Evolutionary conservation across 2,797 vertebrate species (phyloP).

Genomic region (Lagocephalus sceleratus): DNA sequence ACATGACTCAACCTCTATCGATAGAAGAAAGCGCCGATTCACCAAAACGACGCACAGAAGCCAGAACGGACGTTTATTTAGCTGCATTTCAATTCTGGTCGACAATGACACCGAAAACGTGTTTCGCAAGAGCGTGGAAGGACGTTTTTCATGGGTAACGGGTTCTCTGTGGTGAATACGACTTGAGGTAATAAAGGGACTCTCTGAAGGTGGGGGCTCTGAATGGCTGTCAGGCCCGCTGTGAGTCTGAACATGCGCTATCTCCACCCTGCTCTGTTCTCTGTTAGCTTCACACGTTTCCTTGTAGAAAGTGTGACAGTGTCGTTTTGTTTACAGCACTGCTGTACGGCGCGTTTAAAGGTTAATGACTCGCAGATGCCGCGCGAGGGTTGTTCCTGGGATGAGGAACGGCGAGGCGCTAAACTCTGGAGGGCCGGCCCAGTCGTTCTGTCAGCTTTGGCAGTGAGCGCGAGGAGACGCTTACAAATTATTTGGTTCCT

Average conservation of each 20-base stretch:
- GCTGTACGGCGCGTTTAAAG: slow-evolving; percentile 49
- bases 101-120: too few relatives aligned
- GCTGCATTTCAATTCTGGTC: too few relatives aligned
- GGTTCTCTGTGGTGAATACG: too few relatives aligned
- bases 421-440: slow-evolving; percentile 45
- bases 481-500: too few relatives aligned
- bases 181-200: too few relatives aligned
- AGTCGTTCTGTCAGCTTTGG: slow-evolving; percentile 27
- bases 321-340: slow-evolving; percentile 63
- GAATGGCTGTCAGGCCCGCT: slow-evolving; percentile 41
- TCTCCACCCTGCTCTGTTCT: slow-evolving; percentile 60
- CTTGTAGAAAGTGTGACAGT: slow-evolving; percentile 40
- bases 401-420: slow-evolving; percentile 37
- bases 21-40: slow-evolving; percentile 17
- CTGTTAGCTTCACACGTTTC: slow-evolving; percentile 62
- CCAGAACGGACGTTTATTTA: too few relatives aligned
- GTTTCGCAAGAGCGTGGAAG: too few relatives aligned
- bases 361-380: slow-evolving; percentile 74
- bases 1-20: slow-evolving; percentile 7
- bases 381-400: slow-evolving; percentile 44
- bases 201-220: slow-evolving; percentile 4
- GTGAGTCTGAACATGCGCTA: slow-evolving; percentile 60
- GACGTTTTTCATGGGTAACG: too few relatives aligned
- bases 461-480: slow-evolving; percentile 12
- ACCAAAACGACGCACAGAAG: slow-evolving; percentile 11